Base-by-base conservation (phyloP, 2,797 vertebrate genomes). In the Eremophila alpestris region DNA sequence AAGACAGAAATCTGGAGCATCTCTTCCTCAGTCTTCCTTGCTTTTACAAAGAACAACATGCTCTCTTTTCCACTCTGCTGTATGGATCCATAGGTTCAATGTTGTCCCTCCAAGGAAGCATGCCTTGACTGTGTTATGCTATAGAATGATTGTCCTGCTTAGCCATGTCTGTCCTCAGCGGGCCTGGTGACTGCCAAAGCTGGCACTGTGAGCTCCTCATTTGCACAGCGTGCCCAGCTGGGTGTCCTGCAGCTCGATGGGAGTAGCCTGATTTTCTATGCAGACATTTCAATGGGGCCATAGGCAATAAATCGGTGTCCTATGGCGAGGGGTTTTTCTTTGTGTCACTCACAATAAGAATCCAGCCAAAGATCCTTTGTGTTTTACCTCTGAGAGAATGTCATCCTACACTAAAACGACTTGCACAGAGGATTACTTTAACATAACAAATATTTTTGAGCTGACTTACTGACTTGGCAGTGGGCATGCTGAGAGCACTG, bases 381-480 rank as follows among this genome's bases (percentile, higher is more conserved):
- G 87, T 78, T 89, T 52, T 68, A 48, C 52, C 67, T 93, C 68
- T 1, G 34, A 87, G 78, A 70, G 0, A 67, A 80, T 84, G 89
- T 71, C 75, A n/a, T 56, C 88, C 60, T 46, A 19, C 29, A 71
- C 81, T 59, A 43, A 76, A 84, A 56, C 0, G 13, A 49, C 60
- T 64, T 82, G 49, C 70, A 49, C 32, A 62, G 83, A 67, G 83
- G 89, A 71, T 91, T 89, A 71, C 74, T 95, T 90, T 64, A 93
- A 56, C 79, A 34, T 83, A 81, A 91, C 91, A 93, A 56, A 86
- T 91, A 88, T 83, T 92, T 94, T 36, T 32, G 70, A 70, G 81
- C 70, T 79, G 83, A 55, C 63, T 96, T 94, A 76, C 68, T 4
- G 9, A 7, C 82, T 75, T 68, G 90, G 69, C 90, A 89, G 69